A percentile compares a stretch with the other conserved stretches of the same genome.
phyloP scores from a whole-genome alignment of 1,140 invertebrate genomes.

The Bombus vancouverensis region DNA sequence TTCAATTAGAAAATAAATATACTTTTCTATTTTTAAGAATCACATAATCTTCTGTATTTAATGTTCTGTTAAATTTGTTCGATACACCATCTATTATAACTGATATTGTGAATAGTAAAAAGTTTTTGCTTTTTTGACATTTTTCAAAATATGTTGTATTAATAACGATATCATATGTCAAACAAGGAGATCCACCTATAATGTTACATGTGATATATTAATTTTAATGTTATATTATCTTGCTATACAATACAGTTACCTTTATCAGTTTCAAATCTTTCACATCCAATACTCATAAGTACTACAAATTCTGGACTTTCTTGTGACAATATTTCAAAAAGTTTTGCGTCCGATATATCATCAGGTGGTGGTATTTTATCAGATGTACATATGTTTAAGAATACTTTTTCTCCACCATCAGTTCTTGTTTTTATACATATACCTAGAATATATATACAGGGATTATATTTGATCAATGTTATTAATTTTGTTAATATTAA shows the following conservation, averaged over 20 bases:
- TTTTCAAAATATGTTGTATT: slow-evolving; percentile 78
- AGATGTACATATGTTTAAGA: slow-evolving; percentile 91
- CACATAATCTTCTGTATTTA: slow-evolving; percentile 80
- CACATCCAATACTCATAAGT: slow-evolving; percentile 94
- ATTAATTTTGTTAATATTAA: neutral
- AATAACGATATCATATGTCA: slow-evolving; percentile 77
- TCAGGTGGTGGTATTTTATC: slow-evolving; percentile 90
- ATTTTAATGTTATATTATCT: neutral
- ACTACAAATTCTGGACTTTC: slow-evolving; percentile 89
- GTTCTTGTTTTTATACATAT: slow-evolving; percentile 92
- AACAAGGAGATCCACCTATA: slow-evolving; percentile 69
- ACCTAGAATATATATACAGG: slow-evolving; percentile 83
- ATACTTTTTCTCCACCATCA: slow-evolving; percentile 88
- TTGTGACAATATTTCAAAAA: slow-evolving; percentile 88
- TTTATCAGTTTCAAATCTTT: slow-evolving; percentile 91
- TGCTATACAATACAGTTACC: slow-evolving; percentile 51
- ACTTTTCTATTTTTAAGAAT: slow-evolving; percentile 85
- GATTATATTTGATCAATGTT: slow-evolving; percentile 3
- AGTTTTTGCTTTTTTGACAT: slow-evolving; percentile 70
- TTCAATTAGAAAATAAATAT: slow-evolving; percentile 17
- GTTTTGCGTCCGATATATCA: slow-evolving; percentile 90
- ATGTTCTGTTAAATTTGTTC: slow-evolving; percentile 72
- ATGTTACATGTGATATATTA: slow-evolving; percentile 1
- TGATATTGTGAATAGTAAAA: slow-evolving; percentile 75
- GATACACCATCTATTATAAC: slow-evolving; percentile 74